Evolutionary conservation across 2,113 vertebrate genomes (phyloP), one percentile per base, ranked within the genome.

Genomic region (Tor tambroides): DNA sequence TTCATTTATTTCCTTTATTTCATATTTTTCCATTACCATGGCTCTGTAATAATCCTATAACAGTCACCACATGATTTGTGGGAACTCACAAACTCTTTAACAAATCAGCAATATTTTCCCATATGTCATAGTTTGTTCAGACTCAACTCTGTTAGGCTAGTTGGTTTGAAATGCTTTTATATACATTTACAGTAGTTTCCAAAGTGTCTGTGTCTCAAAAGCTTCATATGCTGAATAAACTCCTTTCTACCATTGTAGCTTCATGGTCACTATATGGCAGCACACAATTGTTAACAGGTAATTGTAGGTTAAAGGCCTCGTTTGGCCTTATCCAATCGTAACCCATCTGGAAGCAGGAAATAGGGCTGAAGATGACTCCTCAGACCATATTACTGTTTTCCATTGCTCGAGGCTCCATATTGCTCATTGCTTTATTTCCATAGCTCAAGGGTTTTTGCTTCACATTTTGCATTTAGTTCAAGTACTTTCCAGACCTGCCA

Each of bases 361-460:
- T 54, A 17, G 21, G 9, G 43, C 4, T 51, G 14, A 83, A 46
- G 26, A 83, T 83, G 41, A 71, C 80, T 32, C 26, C 56, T 71
- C 12, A 46, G n/a, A 30, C n/a, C 26, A 30, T 65, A 17, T 81
- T 46, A 65, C 23, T 81, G 54, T 65, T 63, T 80, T 61, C 32
- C 30, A 46, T 10, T 65, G n/a, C 14, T 65, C 4, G 2, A 14
- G 80, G n/a, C 59, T 71, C 38, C 17, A 30, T n/a, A n/a, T 67
- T 82, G 59, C 41, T 14, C 11, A 67, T n/a, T 61, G 54, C 80
- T 82, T 41, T 67, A 26, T 71, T 83, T 83, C 63, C 80, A 83
- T 30, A 65, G 59, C 80, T 67, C 38, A 65, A 21, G 38, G 80
- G 38, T 7, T 83, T 51, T 51, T 78, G 38, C 23, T 35, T 30